phyloP scores from a whole-genome alignment of 2,113 vertebrate species.

The Puntigrus tetrazona region DNA sequence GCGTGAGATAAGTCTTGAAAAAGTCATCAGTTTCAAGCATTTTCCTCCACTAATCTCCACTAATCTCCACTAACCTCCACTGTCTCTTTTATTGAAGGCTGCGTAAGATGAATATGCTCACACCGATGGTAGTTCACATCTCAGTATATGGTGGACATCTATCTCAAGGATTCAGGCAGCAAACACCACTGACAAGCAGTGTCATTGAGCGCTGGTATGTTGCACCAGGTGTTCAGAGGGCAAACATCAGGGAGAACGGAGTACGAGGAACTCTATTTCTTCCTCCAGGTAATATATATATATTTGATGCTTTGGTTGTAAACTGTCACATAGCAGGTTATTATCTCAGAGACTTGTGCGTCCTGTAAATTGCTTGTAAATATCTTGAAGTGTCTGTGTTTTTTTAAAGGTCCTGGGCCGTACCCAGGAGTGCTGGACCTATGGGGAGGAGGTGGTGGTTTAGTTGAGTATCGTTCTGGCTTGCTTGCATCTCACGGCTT shows the following conservation, averaged over 20 bases:
- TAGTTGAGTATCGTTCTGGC: constrained; percentile 72
- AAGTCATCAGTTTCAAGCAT: neutral
- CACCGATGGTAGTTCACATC: constrained; percentile 67
- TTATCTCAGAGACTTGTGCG: too few species aligned
- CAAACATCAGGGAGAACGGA: constrained; percentile 56
- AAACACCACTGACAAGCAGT: constrained; percentile 53
- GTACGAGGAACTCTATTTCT: constrained; percentile 71
- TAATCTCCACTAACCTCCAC: neutral
- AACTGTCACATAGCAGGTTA: too few species aligned
- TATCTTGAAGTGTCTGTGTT: neutral
- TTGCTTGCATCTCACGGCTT: constrained; percentile 73
- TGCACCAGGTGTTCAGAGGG: constrained; percentile 70
- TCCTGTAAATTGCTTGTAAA: neutral
- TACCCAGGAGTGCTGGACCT: constrained; percentile 75
- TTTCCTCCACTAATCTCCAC: neutral
- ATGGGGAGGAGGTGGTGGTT: constrained; percentile 78
- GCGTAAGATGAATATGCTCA: constrained; percentile 66
- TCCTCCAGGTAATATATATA: constrained; percentile 72
- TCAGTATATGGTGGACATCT: constrained; percentile 66
- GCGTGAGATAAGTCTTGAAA: neutral
- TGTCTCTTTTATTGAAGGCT: constrained; percentile 61
- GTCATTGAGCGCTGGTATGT: constrained; percentile 74
- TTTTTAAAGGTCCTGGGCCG: constrained; percentile 70
- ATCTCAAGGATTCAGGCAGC: constrained; percentile 58
- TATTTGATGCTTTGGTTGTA: too few species aligned